Base-by-base conservation (phyloP, 2,888 invertebrate genomes). In the Pandemis cinnamomeana region DNA sequence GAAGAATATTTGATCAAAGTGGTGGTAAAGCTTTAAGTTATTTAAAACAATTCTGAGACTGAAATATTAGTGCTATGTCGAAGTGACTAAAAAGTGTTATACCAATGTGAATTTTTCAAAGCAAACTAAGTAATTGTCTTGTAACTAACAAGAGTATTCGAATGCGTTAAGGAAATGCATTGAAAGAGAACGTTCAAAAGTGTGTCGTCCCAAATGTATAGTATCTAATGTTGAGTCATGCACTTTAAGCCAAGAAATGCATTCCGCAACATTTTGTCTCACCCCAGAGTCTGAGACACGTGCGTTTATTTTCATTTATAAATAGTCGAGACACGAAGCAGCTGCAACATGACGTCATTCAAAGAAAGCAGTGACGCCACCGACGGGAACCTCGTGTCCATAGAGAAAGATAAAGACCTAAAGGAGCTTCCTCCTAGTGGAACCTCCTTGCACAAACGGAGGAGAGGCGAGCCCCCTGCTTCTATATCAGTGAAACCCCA, bases 231-330 rank as follows among this genome's bases (percentile, higher is more conserved):
- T 55, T 61, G 46, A 60, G 46, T 69, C 68, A 66, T 66, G 27
- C 36, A 62, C 62, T 67, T 10, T 42, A 68, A 69, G 53, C 48
- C 70, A 61, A 76, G 80, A 77, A 79, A 92, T 92, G 91, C 92
- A 92, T 93, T 92, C 92, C 91, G 83, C 82, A 83, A 86, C 83
- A 84, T 86, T 81, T 80, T 79, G 83, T 86, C 80, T 79, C 82
- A 80, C 75, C 77, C 80, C 81, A 81, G 80, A 80, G 73, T 77
- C 81, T 79, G 80, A 80, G 84, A 85, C 92, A 91, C 91, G 89
- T 92, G 91, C 86, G 84, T 88, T 89, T 90, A 91, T 93, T 92
- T 90, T 90, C 87, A 88, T 88, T 87, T 90, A 91, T 89, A 90
- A 91, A 92, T 92, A 91, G 86, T 81, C 79, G 80, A 86, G 87